phyloP scores from a whole-genome alignment of 2,797 vertebrate species.

The Nannoperca obscura region DNA sequence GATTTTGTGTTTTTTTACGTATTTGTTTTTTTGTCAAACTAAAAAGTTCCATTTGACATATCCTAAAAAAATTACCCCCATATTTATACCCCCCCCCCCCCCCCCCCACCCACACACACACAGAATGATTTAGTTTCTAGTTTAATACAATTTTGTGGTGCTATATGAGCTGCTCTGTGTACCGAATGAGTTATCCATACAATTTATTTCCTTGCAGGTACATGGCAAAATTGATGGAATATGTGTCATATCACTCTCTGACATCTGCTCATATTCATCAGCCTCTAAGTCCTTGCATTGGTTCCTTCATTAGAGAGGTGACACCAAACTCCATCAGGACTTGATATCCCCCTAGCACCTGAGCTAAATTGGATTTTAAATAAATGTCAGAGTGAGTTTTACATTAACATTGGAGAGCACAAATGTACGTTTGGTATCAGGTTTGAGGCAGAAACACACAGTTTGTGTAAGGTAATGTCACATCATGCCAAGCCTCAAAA shows the following conservation, averaged over 20 bases:
- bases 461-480: constrained; percentile 62
- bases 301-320: constrained; percentile 85
- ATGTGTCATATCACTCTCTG: constrained; percentile 85
- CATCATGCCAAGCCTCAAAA: constrained; percentile 27
- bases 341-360: constrained; percentile 83
- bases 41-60: too few relatives aligned
- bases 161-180: constrained; percentile 77
- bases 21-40: too few relatives aligned
- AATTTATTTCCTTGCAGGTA: constrained; percentile 82
- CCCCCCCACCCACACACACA: constrained; percentile 4
- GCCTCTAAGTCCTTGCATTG: constrained; percentile 79
- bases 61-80: constrained; percentile 27
- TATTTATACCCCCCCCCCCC: background rate
- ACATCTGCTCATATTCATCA: constrained; percentile 88
- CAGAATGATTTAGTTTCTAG: constrained; percentile 60
- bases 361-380: constrained; percentile 87
- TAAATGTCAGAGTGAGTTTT: constrained; percentile 86
- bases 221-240: constrained; percentile 85
- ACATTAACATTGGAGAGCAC: constrained; percentile 69
- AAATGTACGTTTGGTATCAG: constrained; percentile 59
- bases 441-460: constrained; percentile 47
- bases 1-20: too few relatives aligned
- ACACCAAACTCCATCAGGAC: constrained; percentile 84
- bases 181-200: constrained; percentile 78
- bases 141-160: constrained; percentile 74